Conservation (phyloP, 2,797 vertebrate genomes). For the Phrynocephalus vlangalii region DNA sequence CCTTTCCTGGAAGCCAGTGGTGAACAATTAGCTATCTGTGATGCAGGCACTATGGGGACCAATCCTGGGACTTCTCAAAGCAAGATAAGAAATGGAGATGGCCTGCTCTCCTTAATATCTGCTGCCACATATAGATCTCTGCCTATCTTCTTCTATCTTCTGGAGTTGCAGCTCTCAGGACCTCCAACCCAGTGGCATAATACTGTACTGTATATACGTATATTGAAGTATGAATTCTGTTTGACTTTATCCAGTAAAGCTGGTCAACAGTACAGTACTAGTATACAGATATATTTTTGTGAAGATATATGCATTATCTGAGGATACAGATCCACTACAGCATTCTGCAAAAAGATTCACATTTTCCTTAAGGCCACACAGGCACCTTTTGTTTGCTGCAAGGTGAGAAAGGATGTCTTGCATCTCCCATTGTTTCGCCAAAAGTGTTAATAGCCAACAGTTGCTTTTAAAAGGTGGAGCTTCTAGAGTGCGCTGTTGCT, state of each 20-base stretch:
- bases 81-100: neutral
- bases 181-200: too few relatives aligned
- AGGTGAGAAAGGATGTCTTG: neutral
- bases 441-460: neutral
- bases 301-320: neutral
- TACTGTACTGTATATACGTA: too few relatives aligned
- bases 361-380: neutral
- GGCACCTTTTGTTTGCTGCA: neutral
- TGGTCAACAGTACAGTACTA: neutral
- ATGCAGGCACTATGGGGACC: neutral
- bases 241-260: neutral
- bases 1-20: neutral
- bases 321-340: neutral
- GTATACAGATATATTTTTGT: neutral
- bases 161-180: too few relatives aligned
- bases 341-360: neutral
- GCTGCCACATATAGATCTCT: neutral
- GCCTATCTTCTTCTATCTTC: neutral
- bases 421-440: neutral
- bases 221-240: too few relatives aligned
- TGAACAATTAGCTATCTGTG: neutral
- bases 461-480: neutral
- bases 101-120: neutral
- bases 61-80: neutral
- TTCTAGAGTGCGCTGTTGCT: slow-evolving; percentile 14